A percentile compares a stretch with the other conserved stretches of the same genome.
These are phyloP conservation scores for Meles meles DNA, from an alignment of 2,113 vertebrate genomes.

Conservation along the genomic window DNA sequence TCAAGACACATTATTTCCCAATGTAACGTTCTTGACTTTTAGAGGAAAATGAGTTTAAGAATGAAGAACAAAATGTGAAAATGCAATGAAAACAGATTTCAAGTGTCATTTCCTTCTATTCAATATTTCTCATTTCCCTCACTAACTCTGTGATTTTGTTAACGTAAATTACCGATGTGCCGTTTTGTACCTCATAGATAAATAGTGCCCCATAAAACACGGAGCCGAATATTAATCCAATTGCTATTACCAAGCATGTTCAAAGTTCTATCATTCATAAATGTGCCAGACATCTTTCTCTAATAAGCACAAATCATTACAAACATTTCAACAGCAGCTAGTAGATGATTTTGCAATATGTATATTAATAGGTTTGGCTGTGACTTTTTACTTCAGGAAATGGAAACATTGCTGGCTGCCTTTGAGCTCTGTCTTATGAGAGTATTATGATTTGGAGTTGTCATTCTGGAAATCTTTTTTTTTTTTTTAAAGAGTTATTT, in stretches of 20 bases:
- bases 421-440: neutral
- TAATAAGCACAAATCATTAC: conserved; percentile 2
- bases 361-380: neutral
- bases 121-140: conserved; percentile 4
- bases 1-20: conserved; percentile 66
- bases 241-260: neutral
- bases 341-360: neutral
- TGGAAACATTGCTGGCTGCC: neutral
- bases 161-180: conserved; percentile 49
- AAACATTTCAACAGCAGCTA: neutral
- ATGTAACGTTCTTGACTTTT: conserved; percentile 62
- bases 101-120: conserved; percentile 48
- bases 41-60: conserved; percentile 68
- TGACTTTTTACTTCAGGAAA: conserved; percentile 18
- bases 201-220: neutral
- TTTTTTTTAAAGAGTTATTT: neutral
- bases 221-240: neutral
- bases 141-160: conserved; percentile 18
- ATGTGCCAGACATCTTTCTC: neutral
- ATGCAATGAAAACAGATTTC: conserved; percentile 41
- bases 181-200: conserved; percentile 34
- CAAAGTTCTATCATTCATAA: conserved; percentile 24
- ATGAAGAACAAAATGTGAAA: conserved; percentile 53
- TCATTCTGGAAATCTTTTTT: neutral
- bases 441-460: neutral